phyloP scores from a whole-genome alignment of 2,888 invertebrate species.

The Gymnoscelis rufifasciata region DNA sequence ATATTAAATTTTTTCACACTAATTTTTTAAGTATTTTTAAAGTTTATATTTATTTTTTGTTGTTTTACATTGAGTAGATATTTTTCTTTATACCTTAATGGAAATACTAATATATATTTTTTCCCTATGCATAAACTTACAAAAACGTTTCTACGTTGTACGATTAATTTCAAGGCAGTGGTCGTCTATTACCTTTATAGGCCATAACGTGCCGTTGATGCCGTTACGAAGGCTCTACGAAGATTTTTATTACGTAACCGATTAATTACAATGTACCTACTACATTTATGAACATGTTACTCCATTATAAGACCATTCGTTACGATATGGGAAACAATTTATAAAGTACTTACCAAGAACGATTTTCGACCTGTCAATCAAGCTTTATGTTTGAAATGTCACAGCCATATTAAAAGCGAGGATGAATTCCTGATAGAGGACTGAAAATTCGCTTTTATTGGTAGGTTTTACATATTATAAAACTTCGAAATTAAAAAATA shows the following conservation, averaged over 20 bases:
- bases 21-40: too few species aligned
- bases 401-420: background rate
- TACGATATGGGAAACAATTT: conserved; percentile 1
- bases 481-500: too few species aligned
- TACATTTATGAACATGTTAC: conserved; percentile 11
- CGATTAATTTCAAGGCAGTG: conserved; percentile 4
- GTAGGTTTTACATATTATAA: too few species aligned
- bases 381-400: background rate
- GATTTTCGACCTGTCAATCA: conserved; percentile 5
- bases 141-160: background rate
- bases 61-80: too few species aligned
- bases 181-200: conserved; percentile 18
- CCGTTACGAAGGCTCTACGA: conserved; percentile 13
- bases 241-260: conserved; percentile 20
- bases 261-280: conserved; percentile 19
- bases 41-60: too few species aligned
- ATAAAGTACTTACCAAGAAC: background rate
- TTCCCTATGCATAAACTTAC: too few species aligned
- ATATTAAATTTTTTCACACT: too few species aligned
- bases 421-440: too few species aligned
- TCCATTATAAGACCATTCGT: conserved; percentile 4
- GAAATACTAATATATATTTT: too few species aligned
- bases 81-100: too few species aligned
- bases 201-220: conserved; percentile 18
- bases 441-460: too few species aligned